phyloP scores from a whole-genome alignment of 2,888 invertebrate genomes.

The Cryptocheilus praepositus region DNA sequence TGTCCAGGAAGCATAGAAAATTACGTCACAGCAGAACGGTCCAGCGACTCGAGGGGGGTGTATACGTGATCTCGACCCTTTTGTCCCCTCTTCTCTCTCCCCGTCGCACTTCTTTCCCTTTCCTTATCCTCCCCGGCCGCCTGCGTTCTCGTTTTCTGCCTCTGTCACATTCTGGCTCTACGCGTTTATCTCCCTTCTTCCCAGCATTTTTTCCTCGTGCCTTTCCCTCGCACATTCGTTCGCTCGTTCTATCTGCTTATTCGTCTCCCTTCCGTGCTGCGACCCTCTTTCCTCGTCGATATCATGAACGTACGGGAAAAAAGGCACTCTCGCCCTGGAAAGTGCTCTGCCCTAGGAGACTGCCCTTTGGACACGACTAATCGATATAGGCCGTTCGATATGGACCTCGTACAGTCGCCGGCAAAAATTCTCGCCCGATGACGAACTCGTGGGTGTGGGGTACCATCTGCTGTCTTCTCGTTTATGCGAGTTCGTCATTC shows the following conservation, averaged over 20 bases:
- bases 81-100: conserved; percentile 17
- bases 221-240: conserved; percentile 19
- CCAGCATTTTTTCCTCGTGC: not conserved
- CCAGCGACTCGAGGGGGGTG: conserved; percentile 29
- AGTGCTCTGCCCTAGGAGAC: conserved; percentile 51
- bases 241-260: conserved; percentile 34
- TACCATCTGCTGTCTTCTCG: too few relatives aligned
- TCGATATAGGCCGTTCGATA: conserved; percentile 64
- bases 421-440: conserved; percentile 49
- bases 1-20: conserved; percentile 46
- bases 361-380: conserved; percentile 61
- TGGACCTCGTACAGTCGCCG: conserved; percentile 61
- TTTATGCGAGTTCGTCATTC: too few relatives aligned
- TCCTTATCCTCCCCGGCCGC: not conserved
- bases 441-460: not conserved
- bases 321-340: conserved; percentile 53
- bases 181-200: not conserved
- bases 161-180: not conserved
- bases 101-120: not conserved
- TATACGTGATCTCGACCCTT: conserved; percentile 1
- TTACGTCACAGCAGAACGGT: conserved; percentile 51
- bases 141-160: conserved; percentile 7
- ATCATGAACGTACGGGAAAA: conserved; percentile 38
- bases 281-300: conserved; percentile 19
- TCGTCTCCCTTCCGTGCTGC: conserved; percentile 19